These are phyloP conservation scores for Bacillus rossius DNA, from an alignment of 1,140 invertebrate species.

Conservation along the genomic window DNA sequence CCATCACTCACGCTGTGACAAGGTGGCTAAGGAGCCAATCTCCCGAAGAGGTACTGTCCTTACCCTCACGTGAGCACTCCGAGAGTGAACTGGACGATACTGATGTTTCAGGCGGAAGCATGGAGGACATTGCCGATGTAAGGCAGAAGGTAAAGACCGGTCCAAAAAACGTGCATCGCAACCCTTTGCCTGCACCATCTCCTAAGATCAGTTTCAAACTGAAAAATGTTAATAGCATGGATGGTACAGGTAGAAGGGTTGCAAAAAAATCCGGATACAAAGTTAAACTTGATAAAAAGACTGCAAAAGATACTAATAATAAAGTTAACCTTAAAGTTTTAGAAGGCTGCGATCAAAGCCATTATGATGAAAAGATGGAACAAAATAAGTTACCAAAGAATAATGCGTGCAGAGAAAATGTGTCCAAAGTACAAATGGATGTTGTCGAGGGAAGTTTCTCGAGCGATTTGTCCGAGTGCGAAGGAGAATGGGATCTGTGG, in stretches of 20 bases:
- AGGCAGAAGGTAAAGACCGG: constrained; percentile 32
- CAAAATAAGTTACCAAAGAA: neutral
- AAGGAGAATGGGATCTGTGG: constrained; percentile 7
- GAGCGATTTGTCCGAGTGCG: neutral
- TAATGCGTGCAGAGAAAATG: neutral
- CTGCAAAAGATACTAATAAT: neutral
- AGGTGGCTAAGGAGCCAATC: constrained; percentile 37
- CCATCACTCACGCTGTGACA: constrained; percentile 20
- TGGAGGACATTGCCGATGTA: constrained; percentile 18
- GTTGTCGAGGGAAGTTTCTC: neutral
- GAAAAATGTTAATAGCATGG: neutral
- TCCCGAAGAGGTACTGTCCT: constrained; percentile 10
- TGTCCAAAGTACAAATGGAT: neutral
- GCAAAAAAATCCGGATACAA: neutral
- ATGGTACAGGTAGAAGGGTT: constrained; percentile 14
- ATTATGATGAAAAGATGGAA: neutral
- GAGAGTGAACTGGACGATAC: constrained; percentile 24
- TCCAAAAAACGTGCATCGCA: constrained; percentile 51
- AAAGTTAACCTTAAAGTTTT: neutral
- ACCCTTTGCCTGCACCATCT: constrained; percentile 52
- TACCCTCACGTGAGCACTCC: constrained; percentile 22
- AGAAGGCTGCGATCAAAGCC: neutral
- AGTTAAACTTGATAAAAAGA: neutral
- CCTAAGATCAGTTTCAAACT: constrained; percentile 29
- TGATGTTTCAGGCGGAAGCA: constrained; percentile 26